Base-by-base conservation (phyloP, 2,113 vertebrate species). In the Odontesthes bonariensis region DNA sequence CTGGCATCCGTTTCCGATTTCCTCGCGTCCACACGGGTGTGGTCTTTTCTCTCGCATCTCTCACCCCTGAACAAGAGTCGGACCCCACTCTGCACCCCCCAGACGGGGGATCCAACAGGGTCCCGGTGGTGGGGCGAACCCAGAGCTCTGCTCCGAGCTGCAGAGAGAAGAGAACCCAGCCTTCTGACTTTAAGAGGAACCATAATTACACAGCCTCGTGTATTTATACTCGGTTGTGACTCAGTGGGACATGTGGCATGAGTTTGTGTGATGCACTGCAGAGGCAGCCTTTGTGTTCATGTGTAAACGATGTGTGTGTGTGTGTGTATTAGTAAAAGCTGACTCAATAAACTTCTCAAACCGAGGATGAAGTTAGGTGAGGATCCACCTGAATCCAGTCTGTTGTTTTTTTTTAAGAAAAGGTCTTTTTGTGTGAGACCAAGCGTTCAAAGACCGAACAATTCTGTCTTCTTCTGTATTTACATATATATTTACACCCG, bases 151-250 rank as follows among this genome's bases (percentile, higher is more conserved):
- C 42, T 77, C 88, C 69, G 85, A 73, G 63, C 83, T 75, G 8
- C 82, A 78, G 71, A 64, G 68, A 79, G 63, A 67, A 69, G 61
- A 86, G 70, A 73, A 70, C 46, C 75, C 82, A 73, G 51, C 49
- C 76, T 51, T 42, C 62, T 69, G 84, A 83, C 70, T 91, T 92
- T 85, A 89, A 77, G 83, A 80, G 76, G 79, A 80, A 57, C 74
- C 85, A 82, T 91, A 93, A 93, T 92, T 93, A 91, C 75, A 92
- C 61, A 87, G 69, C 51, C 42, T 8, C 12, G 84, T 88, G 52
- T 93, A 89, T 90, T 92, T 92, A 91, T 92, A 89, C 75, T 82
- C 76, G 47, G 72, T 69, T 80, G 75, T 81, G 88, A 90, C 86
- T 90, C 85, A 90, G 63, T 84, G 53, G 56, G 77, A 83, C 83